Evolutionary conservation across 1,140 invertebrate species (phyloP), one percentile per base, ranked within the genome.

Genomic region (Plodia interpunctella): DNA sequence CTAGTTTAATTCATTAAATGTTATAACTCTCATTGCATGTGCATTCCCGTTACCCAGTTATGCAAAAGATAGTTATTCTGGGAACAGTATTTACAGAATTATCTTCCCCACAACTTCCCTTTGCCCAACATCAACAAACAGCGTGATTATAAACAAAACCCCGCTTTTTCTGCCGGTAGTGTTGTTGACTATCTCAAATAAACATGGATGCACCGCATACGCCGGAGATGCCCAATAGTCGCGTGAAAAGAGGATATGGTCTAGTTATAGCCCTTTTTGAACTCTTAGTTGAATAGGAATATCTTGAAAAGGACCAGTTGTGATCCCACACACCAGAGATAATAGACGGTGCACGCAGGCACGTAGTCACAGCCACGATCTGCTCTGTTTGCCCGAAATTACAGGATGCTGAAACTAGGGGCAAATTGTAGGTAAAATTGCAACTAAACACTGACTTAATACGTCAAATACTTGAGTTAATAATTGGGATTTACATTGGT

Each of bases 71-170:
- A 44, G 38, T 17, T 44, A 44, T 44, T 44, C 38, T 5, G 5
- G 15, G 38, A 44, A 44, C 38, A n/a, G 38, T 44, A 44, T 10
- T 44, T 3, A 44, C 38, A 44, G 15, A 44, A 44, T 44, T 44
- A 44, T 44, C 38, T 44, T 44, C 38, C 38, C 38, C 38, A 44
- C 38, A 15, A 44, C 38, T 44, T 44, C 38, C 21, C 38, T 44
- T 17, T 44, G 13, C 13, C 5, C 38, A 44, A 17, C 38, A 44
- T 44, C 38, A 44, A 44, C 38, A 44, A 44, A 44, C 38, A n/a
- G 38, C 13, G 13, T 44, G n/a, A 44, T 44, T 44, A 44, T 44
- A 44, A 44, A 44, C 38, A 44, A 44, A 28, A 44, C 38, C 38
- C 2, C 2, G 38, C 38, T 17, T 44, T 44, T 44, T 44, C 38